Evolutionary conservation across 1,140 invertebrate genomes (phyloP).

Genomic region (Ceratina australensis): DNA sequence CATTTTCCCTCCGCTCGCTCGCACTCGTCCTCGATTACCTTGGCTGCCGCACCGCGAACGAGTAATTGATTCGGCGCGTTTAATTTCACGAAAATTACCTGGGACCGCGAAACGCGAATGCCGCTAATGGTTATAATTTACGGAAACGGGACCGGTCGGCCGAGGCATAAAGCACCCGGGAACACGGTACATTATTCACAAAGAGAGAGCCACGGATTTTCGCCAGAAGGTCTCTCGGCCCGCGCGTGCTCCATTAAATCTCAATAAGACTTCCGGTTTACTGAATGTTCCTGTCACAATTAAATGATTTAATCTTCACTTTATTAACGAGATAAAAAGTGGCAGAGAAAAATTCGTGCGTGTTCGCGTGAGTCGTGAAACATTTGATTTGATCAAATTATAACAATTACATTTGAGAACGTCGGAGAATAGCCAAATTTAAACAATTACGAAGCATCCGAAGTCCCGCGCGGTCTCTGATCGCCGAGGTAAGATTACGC

Average conservation of each 20-base stretch:
- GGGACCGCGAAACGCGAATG: slow-evolving; percentile 72
- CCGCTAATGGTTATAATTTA: slow-evolving; percentile 78
- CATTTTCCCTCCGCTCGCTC: slow-evolving; percentile 55
- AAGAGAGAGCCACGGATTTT: slow-evolving; percentile 34
- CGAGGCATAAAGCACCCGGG: slow-evolving; percentile 70
- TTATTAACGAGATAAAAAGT: no score
- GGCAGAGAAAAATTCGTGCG: no score
- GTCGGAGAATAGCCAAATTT: no score
- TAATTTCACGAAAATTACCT: slow-evolving; percentile 77
- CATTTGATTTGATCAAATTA: no score
- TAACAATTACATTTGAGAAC: no score
- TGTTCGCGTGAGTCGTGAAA: no score
- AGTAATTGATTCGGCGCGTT: slow-evolving; percentile 78
- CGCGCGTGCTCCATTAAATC: slow-evolving; percentile 20
- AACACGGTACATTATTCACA: slow-evolving; percentile 71
- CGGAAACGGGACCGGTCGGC: slow-evolving; percentile 72
- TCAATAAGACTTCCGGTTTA: slow-evolving; percentile 41
- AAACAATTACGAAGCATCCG: no score
- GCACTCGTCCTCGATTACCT: slow-evolving; percentile 37
- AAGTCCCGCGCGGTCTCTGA: no score
- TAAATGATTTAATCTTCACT: no score
- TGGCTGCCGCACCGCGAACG: slow-evolving; percentile 37
- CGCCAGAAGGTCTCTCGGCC: slow-evolving; percentile 28
- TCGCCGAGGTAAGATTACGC: no score
- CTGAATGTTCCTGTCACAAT: no score